Conservation (phyloP, 1,140 invertebrate genomes). For the Phthorimaea operculella region DNA sequence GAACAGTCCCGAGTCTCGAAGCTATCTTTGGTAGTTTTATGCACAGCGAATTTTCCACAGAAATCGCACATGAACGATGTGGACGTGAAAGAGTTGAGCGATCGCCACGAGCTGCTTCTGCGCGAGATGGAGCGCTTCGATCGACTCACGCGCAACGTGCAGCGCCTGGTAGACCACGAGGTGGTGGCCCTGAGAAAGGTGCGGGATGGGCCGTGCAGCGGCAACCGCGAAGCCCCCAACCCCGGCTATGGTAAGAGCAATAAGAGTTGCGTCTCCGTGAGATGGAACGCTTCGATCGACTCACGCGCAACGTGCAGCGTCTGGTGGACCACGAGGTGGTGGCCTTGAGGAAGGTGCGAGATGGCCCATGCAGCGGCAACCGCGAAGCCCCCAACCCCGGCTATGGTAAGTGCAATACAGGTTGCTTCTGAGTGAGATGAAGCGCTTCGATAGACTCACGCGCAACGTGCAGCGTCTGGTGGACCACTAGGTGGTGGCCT, state of each 20-base stretch:
- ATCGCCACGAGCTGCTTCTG: slow-evolving; percentile 43
- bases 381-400: slow-evolving; percentile 2
- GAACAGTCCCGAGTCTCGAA: too few species aligned
- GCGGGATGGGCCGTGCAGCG: not conserved
- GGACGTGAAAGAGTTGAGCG: slow-evolving; percentile 42
- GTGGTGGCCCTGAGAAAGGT: slow-evolving; percentile 18
- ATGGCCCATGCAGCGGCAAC: slow-evolving; percentile 2
- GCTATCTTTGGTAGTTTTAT: too few species aligned
- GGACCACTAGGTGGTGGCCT: slow-evolving; percentile 21
- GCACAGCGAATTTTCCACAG: slow-evolving; percentile 11
- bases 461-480: slow-evolving; percentile 41
- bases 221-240: slow-evolving; percentile 6
- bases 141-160: slow-evolving; percentile 35
- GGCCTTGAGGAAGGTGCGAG: slow-evolving; percentile 15
- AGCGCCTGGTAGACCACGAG: slow-evolving; percentile 35
- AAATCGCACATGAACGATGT: slow-evolving; percentile 35
- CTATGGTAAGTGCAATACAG: slow-evolving; percentile 29
- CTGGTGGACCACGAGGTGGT: slow-evolving; percentile 29
- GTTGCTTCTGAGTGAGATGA: slow-evolving; percentile 46
- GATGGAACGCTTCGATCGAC: slow-evolving; percentile 44
- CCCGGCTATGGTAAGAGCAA: slow-evolving; percentile 22
- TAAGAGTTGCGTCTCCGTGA: slow-evolving; percentile 41
- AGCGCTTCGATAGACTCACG: slow-evolving; percentile 41
- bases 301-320: slow-evolving; percentile 41
- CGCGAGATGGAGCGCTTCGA: slow-evolving; percentile 52